phyloP scores from a whole-genome alignment of 2,888 invertebrate species.

The Xylota sylvarum region DNA sequence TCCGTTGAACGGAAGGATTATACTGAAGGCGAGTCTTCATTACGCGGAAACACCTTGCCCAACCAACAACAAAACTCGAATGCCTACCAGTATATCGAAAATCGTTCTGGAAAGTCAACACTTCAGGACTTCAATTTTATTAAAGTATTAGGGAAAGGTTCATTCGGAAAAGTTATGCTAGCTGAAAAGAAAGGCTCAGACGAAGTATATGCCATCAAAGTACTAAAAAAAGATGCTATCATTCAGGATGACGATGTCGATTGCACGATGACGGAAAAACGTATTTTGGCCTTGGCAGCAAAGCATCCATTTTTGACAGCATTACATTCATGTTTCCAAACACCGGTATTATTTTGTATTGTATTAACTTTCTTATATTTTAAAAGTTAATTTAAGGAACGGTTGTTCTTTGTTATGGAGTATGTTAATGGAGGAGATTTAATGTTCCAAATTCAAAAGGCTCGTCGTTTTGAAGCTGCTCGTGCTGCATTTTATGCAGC shows the following conservation, averaged over 20 bases:
- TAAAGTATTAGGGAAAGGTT: slow-evolving; percentile 99
- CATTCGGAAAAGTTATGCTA: slow-evolving; percentile 99
- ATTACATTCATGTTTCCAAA: slow-evolving; percentile 98
- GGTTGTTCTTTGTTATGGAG: slow-evolving; percentile 99
- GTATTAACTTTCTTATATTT: slow-evolving; percentile 20
- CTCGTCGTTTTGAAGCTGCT: slow-evolving; percentile 98
- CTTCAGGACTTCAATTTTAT: slow-evolving; percentile 97
- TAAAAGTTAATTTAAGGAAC: slow-evolving; percentile 86
- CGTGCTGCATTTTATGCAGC: slow-evolving; percentile 98
- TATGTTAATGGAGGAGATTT: slow-evolving; percentile 99
- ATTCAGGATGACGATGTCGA: slow-evolving; percentile 99
- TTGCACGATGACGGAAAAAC: slow-evolving; percentile 99
- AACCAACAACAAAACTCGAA: slow-evolving; percentile 79
- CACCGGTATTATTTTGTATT: slow-evolving; percentile 86
- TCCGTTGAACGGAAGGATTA: slow-evolving; percentile 84
- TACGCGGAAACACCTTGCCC: slow-evolving; percentile 54
- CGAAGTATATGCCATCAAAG: slow-evolving; percentile 94
- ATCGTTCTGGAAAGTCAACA: slow-evolving; percentile 87
- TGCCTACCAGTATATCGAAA: slow-evolving; percentile 81
- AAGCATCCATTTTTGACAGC: slow-evolving; percentile 99
- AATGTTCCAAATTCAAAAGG: slow-evolving; percentile 99
- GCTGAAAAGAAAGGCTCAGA: slow-evolving; percentile 97
- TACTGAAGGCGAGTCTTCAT: slow-evolving; percentile 80
- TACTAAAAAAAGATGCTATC: slow-evolving; percentile 98
- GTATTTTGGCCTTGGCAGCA: slow-evolving; percentile 98